These are phyloP conservation scores for Corythucha ciliata DNA, from an alignment of 2,888 invertebrate genomes.

Conservation along the genomic window DNA sequence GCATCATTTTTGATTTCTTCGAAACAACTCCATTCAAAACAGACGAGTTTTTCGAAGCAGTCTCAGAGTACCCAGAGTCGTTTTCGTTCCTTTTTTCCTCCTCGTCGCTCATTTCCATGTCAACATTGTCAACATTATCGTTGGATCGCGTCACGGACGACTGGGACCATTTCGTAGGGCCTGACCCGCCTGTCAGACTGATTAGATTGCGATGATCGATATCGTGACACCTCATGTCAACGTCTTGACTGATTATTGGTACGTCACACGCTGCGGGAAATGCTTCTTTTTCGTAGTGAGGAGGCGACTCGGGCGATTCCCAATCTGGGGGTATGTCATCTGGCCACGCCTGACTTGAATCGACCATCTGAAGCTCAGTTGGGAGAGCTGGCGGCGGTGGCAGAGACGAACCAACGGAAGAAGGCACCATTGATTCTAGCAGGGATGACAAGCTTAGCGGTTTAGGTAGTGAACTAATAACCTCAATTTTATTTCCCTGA, in stretches of 20 bases:
- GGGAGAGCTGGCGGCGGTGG: slow-evolving; percentile 39
- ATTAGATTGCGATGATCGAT: slow-evolving; percentile 58
- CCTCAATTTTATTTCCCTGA: slow-evolving; percentile 28
- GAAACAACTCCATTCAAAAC: not conserved
- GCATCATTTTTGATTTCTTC: not conserved
- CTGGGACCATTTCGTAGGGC: slow-evolving; percentile 17
- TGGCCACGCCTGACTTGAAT: slow-evolving; percentile 37
- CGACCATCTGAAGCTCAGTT: slow-evolving; percentile 23
- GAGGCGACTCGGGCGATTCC: slow-evolving; percentile 33
- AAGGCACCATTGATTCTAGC: slow-evolving; percentile 23
- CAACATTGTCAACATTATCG: slow-evolving; percentile 70
- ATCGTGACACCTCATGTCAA: slow-evolving; percentile 28
- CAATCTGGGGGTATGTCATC: slow-evolving; percentile 22
- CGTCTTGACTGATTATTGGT: slow-evolving; percentile 10
- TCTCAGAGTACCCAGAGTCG: not conserved
- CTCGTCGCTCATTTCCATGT: slow-evolving; percentile 81
- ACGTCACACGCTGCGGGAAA: slow-evolving; percentile 19
- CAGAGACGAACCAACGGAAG: slow-evolving; percentile 35
- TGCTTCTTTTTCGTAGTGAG: slow-evolving; percentile 32
- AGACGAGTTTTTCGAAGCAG: not conserved
- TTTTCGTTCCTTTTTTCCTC: slow-evolving; percentile 42
- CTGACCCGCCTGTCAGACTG: slow-evolving; percentile 56
- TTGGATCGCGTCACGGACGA: slow-evolving; percentile 18
- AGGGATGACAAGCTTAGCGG: slow-evolving; percentile 18
- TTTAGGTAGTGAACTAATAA: slow-evolving; percentile 20